Percentiles rank a stretch among this genome's conserved stretches.
Conservation (phyloP, 1,140 invertebrate genomes). For the Cydia splendana region DNA sequence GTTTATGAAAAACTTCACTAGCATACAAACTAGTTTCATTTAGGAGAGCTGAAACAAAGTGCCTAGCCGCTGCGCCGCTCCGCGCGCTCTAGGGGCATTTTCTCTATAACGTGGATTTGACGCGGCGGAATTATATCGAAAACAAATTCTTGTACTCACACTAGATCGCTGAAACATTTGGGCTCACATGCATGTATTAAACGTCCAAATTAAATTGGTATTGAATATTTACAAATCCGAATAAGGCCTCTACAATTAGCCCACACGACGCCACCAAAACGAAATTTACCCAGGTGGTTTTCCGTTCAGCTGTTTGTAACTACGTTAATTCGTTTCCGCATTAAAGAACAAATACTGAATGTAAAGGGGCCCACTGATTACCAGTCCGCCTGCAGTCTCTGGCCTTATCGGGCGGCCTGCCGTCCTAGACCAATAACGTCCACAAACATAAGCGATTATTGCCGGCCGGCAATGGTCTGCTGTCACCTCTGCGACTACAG, state of each 20-base stretch:
- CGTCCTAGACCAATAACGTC: no score
- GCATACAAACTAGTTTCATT: slow-evolving; percentile 51
- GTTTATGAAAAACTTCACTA: slow-evolving; percentile 51
- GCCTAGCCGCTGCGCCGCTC: slow-evolving; percentile 7
- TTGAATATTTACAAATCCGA: neutral
- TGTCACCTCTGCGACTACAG: no score
- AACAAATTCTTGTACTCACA: neutral
- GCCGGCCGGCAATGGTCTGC: no score
- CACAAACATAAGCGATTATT: no score
- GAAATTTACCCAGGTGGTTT: neutral
- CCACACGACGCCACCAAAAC: neutral
- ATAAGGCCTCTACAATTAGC: neutral
- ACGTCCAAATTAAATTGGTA: no score
- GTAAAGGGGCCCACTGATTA: no score
- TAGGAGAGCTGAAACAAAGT: slow-evolving; percentile 42
- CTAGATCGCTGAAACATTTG: no score
- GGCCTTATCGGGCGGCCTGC: no score
- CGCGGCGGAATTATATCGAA: neutral
- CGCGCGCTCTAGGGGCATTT: neutral
- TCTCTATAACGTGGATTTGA: neutral
- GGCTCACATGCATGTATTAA: no score
- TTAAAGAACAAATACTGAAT: neutral
- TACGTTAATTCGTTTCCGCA: neutral
- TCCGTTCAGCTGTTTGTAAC: neutral
- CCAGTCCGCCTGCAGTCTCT: no score